Percentiles rank a stretch among this genome's conserved stretches.
phyloP scores from a whole-genome alignment of 2,113 vertebrate species.

The Vulpes lagopus region DNA sequence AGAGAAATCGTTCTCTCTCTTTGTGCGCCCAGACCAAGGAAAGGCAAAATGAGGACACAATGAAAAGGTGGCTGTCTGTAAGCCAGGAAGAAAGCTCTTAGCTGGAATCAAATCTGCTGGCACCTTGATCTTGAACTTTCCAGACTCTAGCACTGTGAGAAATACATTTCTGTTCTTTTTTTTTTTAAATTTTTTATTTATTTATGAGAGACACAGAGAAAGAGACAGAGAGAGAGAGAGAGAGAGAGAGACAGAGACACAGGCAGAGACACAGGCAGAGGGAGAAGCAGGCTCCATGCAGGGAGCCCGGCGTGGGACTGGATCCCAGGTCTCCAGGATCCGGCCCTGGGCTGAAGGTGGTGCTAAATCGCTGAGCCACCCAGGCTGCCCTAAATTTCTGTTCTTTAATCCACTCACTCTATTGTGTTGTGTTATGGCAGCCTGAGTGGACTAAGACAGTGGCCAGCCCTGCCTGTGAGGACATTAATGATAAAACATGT shows the following conservation, averaged over 20 bases:
- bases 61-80: not conserved
- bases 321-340: no score
- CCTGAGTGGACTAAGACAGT: not conserved
- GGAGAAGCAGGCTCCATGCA: no score
- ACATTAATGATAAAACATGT: not conserved
- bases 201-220: no score
- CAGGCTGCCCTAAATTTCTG: not conserved
- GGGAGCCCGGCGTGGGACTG: no score
- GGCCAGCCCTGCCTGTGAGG: not conserved
- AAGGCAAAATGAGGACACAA: not conserved
- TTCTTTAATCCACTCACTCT: not conserved
- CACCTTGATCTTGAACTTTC: not conserved
- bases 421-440: not conserved
- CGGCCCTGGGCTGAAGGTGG: no score
- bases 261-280: no score
- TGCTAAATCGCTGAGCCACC: no score
- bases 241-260: no score
- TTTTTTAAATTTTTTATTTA: not conserved
- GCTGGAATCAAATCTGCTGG: not conserved
- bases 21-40: not conserved
- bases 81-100: not conserved
- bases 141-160: not conserved
- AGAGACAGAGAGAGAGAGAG: no score
- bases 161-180: not conserved
- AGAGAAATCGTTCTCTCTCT: not conserved